A percentile compares a stretch with the other conserved stretches of the same genome.
Evolutionary conservation across 2,113 vertebrate species (phyloP).

Genomic region (Pomatorhinus ruficollis): DNA sequence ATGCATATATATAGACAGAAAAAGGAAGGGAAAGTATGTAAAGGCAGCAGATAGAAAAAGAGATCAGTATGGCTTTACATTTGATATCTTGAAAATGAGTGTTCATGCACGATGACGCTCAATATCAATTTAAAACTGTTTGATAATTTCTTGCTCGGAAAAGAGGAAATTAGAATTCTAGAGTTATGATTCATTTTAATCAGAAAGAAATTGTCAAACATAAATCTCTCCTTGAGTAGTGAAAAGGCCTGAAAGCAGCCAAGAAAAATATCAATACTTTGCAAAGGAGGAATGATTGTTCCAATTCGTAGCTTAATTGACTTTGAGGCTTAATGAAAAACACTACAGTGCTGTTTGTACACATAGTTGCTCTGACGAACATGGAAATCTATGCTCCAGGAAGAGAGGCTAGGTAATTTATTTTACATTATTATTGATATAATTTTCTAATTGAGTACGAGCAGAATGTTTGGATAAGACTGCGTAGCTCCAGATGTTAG

Average conservation of each 20-base stretch:
- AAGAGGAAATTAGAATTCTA: constrained; percentile 80
- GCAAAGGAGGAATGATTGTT: constrained; percentile 93
- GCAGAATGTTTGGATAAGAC: constrained; percentile 50
- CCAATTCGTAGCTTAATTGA: constrained; percentile 91
- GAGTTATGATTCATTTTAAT: constrained; percentile 87
- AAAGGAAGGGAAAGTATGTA: neutral
- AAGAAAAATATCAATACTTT: constrained; percentile 90
- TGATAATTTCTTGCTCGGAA: constrained; percentile 77
- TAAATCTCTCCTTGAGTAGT: constrained; percentile 83
- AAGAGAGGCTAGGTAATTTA: constrained; percentile 53
- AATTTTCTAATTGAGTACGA: constrained; percentile 67
- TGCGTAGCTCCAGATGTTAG: constrained; percentile 53
- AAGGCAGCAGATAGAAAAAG: neutral
- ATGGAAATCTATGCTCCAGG: constrained; percentile 17
- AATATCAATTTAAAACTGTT: constrained; percentile 61
- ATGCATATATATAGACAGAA: neutral
- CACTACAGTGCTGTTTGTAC: constrained; percentile 76
- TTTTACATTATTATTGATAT: constrained; percentile 69
- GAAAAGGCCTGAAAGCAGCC: constrained; percentile 82
- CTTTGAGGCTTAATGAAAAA: constrained; percentile 92
- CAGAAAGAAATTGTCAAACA: constrained; percentile 83
- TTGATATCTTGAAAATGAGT: neutral
- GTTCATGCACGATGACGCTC: neutral
- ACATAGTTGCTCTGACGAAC: constrained; percentile 71
- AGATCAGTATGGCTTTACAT: neutral